Conservation (phyloP, 2,113 vertebrate species). For the Siniperca chuatsi region DNA sequence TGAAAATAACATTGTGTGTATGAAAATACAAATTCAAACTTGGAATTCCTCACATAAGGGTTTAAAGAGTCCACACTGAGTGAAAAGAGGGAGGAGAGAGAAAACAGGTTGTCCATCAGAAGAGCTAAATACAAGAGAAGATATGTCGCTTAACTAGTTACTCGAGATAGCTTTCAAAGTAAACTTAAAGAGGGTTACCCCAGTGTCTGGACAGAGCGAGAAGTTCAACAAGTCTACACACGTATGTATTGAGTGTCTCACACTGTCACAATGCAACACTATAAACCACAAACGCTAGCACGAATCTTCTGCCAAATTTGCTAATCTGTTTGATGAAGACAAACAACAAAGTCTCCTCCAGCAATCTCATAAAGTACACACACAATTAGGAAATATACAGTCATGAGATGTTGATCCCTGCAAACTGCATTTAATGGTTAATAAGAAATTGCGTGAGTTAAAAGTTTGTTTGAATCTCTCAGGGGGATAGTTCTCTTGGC, state of each 20-base stretch:
- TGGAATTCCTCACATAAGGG: neutral
- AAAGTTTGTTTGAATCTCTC: neutral
- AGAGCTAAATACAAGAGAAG: conserved; percentile 43
- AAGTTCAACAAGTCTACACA: neutral
- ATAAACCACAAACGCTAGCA: conserved; percentile 4
- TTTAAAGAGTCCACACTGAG: conserved; percentile 44
- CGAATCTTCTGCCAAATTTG: neutral
- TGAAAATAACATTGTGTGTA: neutral
- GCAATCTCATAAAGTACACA: neutral
- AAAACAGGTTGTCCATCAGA: conserved; percentile 28
- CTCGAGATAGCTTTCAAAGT: conserved; percentile 50
- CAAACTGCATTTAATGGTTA: neutral
- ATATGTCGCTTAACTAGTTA: conserved; percentile 76
- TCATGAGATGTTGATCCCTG: fast-evolving
- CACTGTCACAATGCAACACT: neutral
- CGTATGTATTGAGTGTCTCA: neutral
- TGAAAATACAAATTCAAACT: neutral
- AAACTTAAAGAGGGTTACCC: conserved; percentile 25
- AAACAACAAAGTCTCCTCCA: neutral
- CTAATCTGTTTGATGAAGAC: conserved; percentile 2
- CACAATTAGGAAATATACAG: neutral
- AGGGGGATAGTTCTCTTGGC: neutral
- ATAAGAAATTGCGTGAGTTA: neutral
- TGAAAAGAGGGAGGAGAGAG: conserved; percentile 13
- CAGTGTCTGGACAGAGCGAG: conserved; percentile 46